Evolutionary conservation across 1,140 invertebrate species (phyloP).

Genomic region (Leptonema lineaticorne): DNA sequence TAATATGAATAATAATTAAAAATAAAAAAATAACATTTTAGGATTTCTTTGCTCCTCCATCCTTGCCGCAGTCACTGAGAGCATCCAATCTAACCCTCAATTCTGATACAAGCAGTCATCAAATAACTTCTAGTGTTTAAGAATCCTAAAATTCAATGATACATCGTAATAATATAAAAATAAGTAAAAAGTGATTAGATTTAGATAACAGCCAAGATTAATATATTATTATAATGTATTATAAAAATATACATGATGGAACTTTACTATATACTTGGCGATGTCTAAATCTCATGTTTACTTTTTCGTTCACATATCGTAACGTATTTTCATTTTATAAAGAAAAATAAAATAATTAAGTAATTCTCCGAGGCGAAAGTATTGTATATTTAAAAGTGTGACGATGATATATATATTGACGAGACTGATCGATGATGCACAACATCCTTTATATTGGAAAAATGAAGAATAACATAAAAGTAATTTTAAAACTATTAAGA

Average conservation of each 20-base stretch:
- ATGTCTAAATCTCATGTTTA: neutral
- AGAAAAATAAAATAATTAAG: neutral
- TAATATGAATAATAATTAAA: too few species aligned
- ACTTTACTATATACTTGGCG: neutral
- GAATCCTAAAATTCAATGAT: constrained; percentile 1
- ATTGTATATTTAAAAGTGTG: too few species aligned
- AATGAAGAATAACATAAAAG: too few species aligned
- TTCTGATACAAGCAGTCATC: constrained; percentile 55
- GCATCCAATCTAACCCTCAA: constrained; percentile 52
- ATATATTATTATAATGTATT: neutral
- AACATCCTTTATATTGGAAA: neutral
- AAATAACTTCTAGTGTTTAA: constrained; percentile 53
- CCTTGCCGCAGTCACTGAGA: constrained; percentile 50
- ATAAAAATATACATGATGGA: neutral
- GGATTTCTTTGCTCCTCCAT: constrained; percentile 44
- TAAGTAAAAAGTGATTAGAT: neutral
- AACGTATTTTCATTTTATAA: constrained; percentile 4
- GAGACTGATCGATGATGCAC: constrained; percentile 3
- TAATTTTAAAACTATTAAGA: too few species aligned
- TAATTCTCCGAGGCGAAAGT: neutral
- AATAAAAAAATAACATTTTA: too few species aligned
- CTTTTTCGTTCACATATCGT: constrained; percentile 11
- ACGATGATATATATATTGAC: neutral
- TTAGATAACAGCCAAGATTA: neutral
- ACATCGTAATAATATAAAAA: neutral